Evolutionary conservation across 2,113 vertebrate genomes (phyloP), one percentile per base, ranked within the genome.

Genomic region (Asarcornis scutulata): DNA sequence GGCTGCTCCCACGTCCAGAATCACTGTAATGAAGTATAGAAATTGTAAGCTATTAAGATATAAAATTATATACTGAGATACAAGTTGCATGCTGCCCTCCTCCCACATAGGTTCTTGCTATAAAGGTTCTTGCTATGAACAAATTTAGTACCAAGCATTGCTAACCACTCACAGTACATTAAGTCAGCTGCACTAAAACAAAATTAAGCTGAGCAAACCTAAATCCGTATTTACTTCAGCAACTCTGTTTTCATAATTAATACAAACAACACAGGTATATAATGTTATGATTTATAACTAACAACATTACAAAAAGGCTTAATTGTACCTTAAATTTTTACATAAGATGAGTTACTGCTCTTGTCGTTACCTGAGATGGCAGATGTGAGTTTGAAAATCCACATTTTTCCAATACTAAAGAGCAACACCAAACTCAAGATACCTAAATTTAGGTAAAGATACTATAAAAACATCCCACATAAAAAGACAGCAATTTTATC

Each of bases 1-100:
- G 97, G 96, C 99, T 99, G 98, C 99, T 99, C 93, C 99, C 99
- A 40, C 99, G 98, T 90, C 99, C 99, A 1, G 99, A 99, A 96
- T 99, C 99, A 97, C 99, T 99, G 98, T 60, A 97, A 96, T 80
- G 96, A 95, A 97, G 75, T 91, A 95, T 4, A 93, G 59, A 89
- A 86, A 92, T 66, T 55, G 86, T 94, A 95, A 97, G 96, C 84
- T 71, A 92, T 72, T 64, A 80, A 62, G 88, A 88, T 18, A 89
- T 36, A 91, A 77, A 74, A 69, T 40, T 86, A 40, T 55, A 59
- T 40, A 73, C 44, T 4, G 64, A 88, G 34, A 59, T 7, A 89
- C 56, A 73, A 89, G 9, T 77, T 95, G 29, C 52, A 81, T 16
- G 18, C 42, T 95, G 88, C 88, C 85, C 96, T 86, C 85, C 93